phyloP scores from a whole-genome alignment of 2,888 invertebrate species.

The Oegoconia quadripuncta region DNA sequence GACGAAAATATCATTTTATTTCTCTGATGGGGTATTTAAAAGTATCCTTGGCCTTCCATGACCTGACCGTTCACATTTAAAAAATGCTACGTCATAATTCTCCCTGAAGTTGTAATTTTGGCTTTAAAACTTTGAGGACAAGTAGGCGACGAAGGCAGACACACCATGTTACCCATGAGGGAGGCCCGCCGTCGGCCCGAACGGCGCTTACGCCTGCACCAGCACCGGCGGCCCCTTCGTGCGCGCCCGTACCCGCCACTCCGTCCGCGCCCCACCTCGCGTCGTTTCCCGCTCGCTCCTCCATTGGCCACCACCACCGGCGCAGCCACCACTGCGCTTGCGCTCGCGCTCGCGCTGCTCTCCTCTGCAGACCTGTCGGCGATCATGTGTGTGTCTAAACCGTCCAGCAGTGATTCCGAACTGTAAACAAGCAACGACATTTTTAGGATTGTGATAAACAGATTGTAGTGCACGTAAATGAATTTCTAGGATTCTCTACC shows the following conservation, averaged over 20 bases:
- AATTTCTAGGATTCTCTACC: too few species aligned
- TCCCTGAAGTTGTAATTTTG: too few species aligned
- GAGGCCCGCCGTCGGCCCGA: conserved; percentile 63
- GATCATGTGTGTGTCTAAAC: conserved; percentile 63
- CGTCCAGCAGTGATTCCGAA: conserved; percentile 60
- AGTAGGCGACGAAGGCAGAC: conserved; percentile 57
- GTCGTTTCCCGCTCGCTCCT: conserved; percentile 35
- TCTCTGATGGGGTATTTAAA: too few species aligned
- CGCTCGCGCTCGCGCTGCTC: conserved; percentile 24
- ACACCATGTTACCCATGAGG: conserved; percentile 77
- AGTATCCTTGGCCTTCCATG: too few species aligned
- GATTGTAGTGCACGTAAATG: too few species aligned
- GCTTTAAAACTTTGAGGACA: conserved; percentile 38
- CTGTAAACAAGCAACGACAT: conserved; percentile 36
- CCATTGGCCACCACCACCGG: conserved; percentile 27
- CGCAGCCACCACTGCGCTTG: conserved; percentile 27
- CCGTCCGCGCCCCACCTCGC: conserved; percentile 29
- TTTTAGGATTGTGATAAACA: too few species aligned
- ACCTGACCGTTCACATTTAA: too few species aligned
- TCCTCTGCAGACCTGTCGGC: conserved; percentile 63
- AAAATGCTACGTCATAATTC: too few species aligned
- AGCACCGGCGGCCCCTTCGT: conserved; percentile 53
- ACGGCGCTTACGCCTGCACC: conserved; percentile 70
- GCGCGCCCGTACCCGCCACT: conserved; percentile 63
- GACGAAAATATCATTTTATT: too few species aligned